Percentiles rank a stretch among this genome's conserved stretches.
These are phyloP conservation scores for Callospermophilus lateralis DNA, from an alignment of 2,113 vertebrate genomes.

Conservation along the genomic window DNA sequence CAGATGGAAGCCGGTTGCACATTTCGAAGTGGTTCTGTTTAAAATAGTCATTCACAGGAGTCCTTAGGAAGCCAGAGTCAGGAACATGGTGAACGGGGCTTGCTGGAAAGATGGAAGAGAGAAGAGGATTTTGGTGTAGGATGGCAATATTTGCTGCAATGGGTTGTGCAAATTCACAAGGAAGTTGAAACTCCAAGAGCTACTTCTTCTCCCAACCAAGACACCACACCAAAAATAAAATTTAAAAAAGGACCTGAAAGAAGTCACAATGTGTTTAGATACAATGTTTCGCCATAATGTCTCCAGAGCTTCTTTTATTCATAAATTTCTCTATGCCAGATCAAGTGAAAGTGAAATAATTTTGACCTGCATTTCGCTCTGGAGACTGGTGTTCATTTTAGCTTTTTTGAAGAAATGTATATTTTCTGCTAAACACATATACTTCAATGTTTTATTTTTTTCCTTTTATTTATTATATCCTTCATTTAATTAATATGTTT, in stretches of 20 bases:
- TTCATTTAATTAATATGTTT: not conserved
- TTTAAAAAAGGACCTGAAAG: not conserved
- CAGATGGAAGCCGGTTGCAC: not conserved
- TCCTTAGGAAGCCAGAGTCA: not conserved
- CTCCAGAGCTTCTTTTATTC: not conserved
- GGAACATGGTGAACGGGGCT: not conserved
- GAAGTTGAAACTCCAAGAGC: not conserved
- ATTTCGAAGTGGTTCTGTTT: not conserved
- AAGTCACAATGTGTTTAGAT: no score
- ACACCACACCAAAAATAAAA: not conserved
- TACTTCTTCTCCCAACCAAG: not conserved
- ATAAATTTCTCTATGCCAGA: not conserved
- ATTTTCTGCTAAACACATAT: not conserved
- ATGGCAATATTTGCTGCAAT: not conserved
- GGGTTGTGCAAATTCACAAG: not conserved
- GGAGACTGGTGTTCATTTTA: not conserved
- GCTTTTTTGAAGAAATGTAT: not conserved
- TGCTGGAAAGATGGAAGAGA: not conserved
- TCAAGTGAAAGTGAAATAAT: not conserved
- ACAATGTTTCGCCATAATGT: not conserved
- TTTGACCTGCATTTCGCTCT: not conserved
- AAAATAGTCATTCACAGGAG: not conserved
- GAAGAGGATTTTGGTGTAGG: not conserved
- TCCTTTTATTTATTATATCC: not conserved
- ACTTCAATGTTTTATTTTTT: not conserved